A percentile compares a stretch with the other conserved stretches of the same genome.
Evolutionary conservation across 2,113 vertebrate genomes (phyloP).

Genomic region (Hippolais icterina): DNA sequence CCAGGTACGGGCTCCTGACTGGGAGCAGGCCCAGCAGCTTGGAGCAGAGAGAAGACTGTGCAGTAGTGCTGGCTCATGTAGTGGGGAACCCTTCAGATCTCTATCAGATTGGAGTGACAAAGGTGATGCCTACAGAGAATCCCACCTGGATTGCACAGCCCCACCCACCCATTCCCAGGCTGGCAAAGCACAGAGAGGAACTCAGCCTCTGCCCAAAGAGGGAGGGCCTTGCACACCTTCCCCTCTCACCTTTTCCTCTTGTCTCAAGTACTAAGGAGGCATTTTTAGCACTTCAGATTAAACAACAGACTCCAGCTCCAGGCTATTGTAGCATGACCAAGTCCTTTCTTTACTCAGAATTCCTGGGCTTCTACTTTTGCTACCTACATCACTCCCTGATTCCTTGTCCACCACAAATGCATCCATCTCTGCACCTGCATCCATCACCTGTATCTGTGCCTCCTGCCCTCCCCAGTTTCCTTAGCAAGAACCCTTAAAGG

Average conservation of each 20-base stretch:
- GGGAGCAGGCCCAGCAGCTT: neutral
- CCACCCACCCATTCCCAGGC: neutral
- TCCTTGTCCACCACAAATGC: neutral
- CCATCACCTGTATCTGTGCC: neutral
- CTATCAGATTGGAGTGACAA: conserved; percentile 85
- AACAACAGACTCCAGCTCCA: neutral
- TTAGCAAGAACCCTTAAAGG: neutral
- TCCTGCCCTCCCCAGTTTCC: neutral
- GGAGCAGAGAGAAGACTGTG: conserved; percentile 71
- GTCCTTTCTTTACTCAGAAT: neutral
- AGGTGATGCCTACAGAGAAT: conserved; percentile 71
- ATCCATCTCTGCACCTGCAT: neutral
- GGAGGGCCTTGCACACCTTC: neutral
- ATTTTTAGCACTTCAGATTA: neutral
- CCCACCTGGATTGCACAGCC: neutral
- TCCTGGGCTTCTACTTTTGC: neutral
- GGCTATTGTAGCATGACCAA: neutral
- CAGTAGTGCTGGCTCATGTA: conserved; percentile 70
- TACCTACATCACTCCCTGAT: neutral
- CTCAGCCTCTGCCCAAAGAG: neutral
- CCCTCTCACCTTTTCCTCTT: neutral
- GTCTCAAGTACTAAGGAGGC: neutral
- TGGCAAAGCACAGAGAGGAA: neutral
- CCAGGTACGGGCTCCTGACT: conserved; percentile 81
- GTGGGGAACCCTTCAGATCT: conserved; percentile 72